These are phyloP conservation scores for Monopis laevigella DNA, from an alignment of 2,888 invertebrate species.

Conservation along the genomic window DNA sequence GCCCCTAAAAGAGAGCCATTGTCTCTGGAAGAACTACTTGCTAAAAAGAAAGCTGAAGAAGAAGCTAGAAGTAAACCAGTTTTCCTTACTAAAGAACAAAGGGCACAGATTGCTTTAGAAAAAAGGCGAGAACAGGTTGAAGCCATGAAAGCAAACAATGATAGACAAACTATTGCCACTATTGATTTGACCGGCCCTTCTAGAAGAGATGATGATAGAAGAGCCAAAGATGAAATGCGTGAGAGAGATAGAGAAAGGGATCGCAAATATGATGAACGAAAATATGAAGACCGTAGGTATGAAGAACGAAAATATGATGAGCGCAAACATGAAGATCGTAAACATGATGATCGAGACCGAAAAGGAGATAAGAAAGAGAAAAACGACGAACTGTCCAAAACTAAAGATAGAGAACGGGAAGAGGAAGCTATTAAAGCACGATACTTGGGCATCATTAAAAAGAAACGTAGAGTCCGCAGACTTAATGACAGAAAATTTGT, in stretches of 20 bases:
- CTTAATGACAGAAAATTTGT: conserved; percentile 99
- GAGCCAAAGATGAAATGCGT: conserved; percentile 43
- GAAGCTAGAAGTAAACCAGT: conserved; percentile 95
- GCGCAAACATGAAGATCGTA: conserved; percentile 76
- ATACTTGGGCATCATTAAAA: conserved; percentile 92
- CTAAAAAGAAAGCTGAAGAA: conserved; percentile 96
- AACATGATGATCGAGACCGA: conserved; percentile 55
- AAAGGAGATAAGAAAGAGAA: conserved; percentile 56
- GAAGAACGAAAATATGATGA: conserved; percentile 64
- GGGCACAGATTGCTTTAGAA: conserved; percentile 89
- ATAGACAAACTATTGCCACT: conserved; percentile 49
- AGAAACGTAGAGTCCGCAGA: conserved; percentile 90
- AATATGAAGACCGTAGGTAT: conserved; percentile 27
- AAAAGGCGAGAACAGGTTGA: conserved; percentile 91
- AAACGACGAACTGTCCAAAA: conserved; percentile 63
- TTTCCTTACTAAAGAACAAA: conserved; percentile 95
- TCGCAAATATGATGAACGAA: conserved; percentile 55
- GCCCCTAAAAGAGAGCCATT: conserved; percentile 78
- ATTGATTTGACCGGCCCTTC: conserved; percentile 62
- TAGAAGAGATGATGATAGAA: conserved; percentile 52
- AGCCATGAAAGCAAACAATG: conserved; percentile 75
- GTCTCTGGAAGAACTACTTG: conserved; percentile 93
- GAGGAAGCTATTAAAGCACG: conserved; percentile 95
- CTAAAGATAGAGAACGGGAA: conserved; percentile 91
- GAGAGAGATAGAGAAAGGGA: conserved; percentile 29